Evolutionary conservation across 2,888 invertebrate genomes (phyloP), one percentile per base, ranked within the genome.

Genomic region (Caenorhabditis sp.): DNA sequence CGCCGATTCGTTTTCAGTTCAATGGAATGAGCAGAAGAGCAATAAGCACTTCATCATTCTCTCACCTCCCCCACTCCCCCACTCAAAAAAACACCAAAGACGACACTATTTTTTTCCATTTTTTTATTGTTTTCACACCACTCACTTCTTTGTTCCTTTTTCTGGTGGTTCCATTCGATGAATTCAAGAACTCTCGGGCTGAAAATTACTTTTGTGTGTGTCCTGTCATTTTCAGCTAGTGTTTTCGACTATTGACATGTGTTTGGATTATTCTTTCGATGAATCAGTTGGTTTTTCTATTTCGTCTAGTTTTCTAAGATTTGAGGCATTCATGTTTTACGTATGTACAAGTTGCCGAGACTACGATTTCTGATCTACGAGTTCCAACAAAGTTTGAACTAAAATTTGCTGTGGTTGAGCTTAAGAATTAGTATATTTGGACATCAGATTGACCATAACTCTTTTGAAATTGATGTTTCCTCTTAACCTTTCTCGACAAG

Each of bases 1-100:
- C 1, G 6, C 12, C 63, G 77, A 77, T 77, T 77, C 70, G 69
- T 79, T 79, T 79, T 79, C 70, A 70, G 70, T 70, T 70, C 70
- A 79, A 64, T 70, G 70, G 79, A 79, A 64, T 79, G 79, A 79
- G 70, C 79, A 70, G 47, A 38, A 61, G 61, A 59, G 44, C 76
- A 76, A 69, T 69, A 47, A 77, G 70, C 79, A 79, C 70, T 79
- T 77, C 77, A 70, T 70, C 66, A 75, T 51, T 64, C 44, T 16
- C 26, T 44, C 35, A 41, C 38, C 54, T 56, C 41, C n/a, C 41
- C 28, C 61, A 12, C 61, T 56, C 28, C 26, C 56, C 24, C 28
- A 44, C n/a, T 44, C 28, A 38, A n/a, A 38, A 72, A 72, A 70
- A 69, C 69, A 69, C 56, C 58, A 70, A 58, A 2, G 4, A 56